Evolutionary conservation across 1,140 invertebrate genomes (phyloP).

Genomic region (Cyclargus thomasi): DNA sequence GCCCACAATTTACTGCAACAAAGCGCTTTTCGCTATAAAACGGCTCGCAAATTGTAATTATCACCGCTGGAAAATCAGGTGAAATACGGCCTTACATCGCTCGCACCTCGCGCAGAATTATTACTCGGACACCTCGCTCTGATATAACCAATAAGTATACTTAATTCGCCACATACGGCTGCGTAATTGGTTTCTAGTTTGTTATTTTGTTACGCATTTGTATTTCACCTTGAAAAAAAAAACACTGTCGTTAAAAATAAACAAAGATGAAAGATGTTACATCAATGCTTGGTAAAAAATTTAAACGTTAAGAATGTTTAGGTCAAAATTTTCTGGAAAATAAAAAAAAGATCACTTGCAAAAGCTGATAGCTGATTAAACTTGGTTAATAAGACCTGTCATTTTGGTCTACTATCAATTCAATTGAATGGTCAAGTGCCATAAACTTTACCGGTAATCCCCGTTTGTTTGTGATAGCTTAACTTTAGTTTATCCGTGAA

Average conservation of each 20-base stretch:
- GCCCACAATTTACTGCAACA: not conserved
- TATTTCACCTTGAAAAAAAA: not conserved
- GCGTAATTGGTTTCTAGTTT: not conserved
- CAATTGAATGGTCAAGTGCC: conserved; percentile 11
- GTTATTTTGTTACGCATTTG: not conserved
- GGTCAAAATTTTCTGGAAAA: too few species aligned
- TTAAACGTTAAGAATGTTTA: too few species aligned
- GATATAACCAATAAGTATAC: not conserved
- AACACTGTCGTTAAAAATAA: not conserved
- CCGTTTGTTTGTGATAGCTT: conserved; percentile 30
- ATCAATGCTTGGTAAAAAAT: too few species aligned
- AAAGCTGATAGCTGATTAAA: too few species aligned
- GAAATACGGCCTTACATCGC: conserved; percentile 2
- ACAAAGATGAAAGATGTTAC: too few species aligned
- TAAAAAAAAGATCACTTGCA: too few species aligned
- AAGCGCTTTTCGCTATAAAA: not conserved
- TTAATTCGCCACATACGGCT: not conserved
- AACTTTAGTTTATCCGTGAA: conserved; percentile 29
- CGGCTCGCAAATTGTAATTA: not conserved
- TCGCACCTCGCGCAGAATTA: not conserved
- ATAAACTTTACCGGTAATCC: conserved; percentile 28
- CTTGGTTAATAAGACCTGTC: too few species aligned
- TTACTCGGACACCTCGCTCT: not conserved
- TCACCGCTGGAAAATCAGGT: not conserved
- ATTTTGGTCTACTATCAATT: too few species aligned